These are phyloP conservation scores for Heliothis virescens DNA, from an alignment of 1,140 invertebrate genomes.

Conservation along the genomic window DNA sequence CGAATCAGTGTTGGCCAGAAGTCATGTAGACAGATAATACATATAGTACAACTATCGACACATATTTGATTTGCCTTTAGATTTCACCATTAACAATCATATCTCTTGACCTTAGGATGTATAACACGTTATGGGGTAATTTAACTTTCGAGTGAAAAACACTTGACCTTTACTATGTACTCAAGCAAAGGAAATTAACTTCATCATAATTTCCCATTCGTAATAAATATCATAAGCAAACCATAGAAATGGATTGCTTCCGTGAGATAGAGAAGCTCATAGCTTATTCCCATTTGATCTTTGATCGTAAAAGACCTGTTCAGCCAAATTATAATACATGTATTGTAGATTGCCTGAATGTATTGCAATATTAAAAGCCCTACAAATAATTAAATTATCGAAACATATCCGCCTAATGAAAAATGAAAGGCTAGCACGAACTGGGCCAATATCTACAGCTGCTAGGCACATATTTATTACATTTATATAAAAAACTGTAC, in stretches of 20 bases:
- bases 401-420: constrained; percentile 8
- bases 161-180: too few relatives aligned
- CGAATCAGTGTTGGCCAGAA: too few relatives aligned
- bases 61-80: too few relatives aligned
- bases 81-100: too few relatives aligned
- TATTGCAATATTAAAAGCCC: neutral
- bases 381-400: neutral
- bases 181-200: constrained; percentile 6
- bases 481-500: constrained; percentile 32
- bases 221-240: neutral
- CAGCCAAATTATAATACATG: neutral
- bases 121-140: too few relatives aligned
- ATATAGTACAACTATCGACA: too few relatives aligned
- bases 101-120: too few relatives aligned
- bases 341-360: too few relatives aligned
- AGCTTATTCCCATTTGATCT: neutral
- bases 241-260: constrained; percentile 1
- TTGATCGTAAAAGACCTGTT: neutral
- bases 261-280: constrained; percentile 4
- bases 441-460: neutral
- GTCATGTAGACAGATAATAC: too few relatives aligned
- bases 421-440: constrained; percentile 19
- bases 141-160: too few relatives aligned
- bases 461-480: constrained; percentile 17
- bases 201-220: constrained; percentile 5